Percentiles rank a stretch among this genome's conserved stretches.
phyloP scores from a whole-genome alignment of 2,113 vertebrate genomes.

The Grammomys dolichurus region DNA sequence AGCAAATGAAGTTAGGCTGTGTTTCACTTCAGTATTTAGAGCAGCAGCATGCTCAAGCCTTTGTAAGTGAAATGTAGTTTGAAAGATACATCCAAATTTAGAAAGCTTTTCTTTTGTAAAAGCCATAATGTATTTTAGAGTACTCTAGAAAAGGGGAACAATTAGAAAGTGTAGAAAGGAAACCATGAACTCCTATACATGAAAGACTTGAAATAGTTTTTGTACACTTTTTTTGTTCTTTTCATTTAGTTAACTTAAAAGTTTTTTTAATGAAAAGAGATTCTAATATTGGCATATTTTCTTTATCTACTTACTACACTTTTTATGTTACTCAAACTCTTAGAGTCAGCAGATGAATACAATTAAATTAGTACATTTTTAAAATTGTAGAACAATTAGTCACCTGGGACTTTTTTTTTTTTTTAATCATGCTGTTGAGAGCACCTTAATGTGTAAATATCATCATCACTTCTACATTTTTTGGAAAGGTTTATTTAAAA shows the following conservation, averaged over 20 bases:
- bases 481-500: slow-evolving; percentile 59
- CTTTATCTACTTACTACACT: slow-evolving; percentile 31
- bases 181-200: neutral
- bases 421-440: slow-evolving; percentile 31
- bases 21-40: neutral
- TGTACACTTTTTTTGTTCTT: neutral
- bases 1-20: neutral
- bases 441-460: slow-evolving; percentile 7
- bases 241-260: neutral
- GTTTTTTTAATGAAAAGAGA: slow-evolving; percentile 40
- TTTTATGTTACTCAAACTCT: slow-evolving; percentile 44
- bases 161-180: slow-evolving; percentile 28
- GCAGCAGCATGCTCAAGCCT: neutral
- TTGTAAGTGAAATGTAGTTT: slow-evolving; percentile 22
- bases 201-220: slow-evolving; percentile 31
- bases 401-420: neutral
- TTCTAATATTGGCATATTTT: slow-evolving; percentile 22
- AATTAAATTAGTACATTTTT: neutral
- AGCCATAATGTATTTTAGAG: neutral
- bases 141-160: slow-evolving; percentile 38
- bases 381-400: neutral
- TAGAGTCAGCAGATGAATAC: neutral
- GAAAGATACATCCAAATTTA: slow-evolving; percentile 25
- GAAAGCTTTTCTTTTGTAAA: neutral
- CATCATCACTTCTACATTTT: slow-evolving; percentile 25